A percentile compares a stretch with the other conserved stretches of the same genome.
Conservation (phyloP, 2,113 vertebrate species). For the Polyodon spathula region DNA sequence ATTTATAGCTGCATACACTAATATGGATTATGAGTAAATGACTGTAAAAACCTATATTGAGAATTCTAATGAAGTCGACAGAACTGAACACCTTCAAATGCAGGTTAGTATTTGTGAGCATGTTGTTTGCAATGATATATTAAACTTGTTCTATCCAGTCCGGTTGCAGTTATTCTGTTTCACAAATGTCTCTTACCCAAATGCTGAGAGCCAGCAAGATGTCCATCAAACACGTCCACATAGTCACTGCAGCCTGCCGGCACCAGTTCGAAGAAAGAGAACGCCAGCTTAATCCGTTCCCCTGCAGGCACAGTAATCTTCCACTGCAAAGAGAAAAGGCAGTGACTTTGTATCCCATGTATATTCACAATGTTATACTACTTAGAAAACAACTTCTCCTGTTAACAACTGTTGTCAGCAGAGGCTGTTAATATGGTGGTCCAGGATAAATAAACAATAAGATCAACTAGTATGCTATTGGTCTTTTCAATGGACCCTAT, state of each 20-base stretch:
- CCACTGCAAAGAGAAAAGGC: constrained; percentile 25
- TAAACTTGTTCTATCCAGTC: neutral
- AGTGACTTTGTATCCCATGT: neutral
- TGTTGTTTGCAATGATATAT: too few relatives aligned
- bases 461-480: too few relatives aligned
- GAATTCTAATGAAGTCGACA: too few relatives aligned
- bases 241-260: constrained; percentile 52
- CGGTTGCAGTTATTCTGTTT: neutral
- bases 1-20: too few relatives aligned
- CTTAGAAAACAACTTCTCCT: constrained; percentile 4
- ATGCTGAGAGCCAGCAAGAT: constrained; percentile 24
- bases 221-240: constrained; percentile 53
- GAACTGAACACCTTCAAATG: too few relatives aligned
- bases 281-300: constrained; percentile 45
- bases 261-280: constrained; percentile 52
- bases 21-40: too few relatives aligned
- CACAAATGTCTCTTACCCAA: constrained; percentile 32
- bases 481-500: too few relatives aligned
- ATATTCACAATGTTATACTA: neutral
- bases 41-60: too few relatives aligned
- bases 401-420: neutral
- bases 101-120: too few relatives aligned
- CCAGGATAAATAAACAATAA: too few relatives aligned
- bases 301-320: constrained; percentile 46
- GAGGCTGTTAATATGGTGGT: too few relatives aligned